Conservation (phyloP, 2,888 invertebrate genomes). For the Erannis defoliaria region DNA sequence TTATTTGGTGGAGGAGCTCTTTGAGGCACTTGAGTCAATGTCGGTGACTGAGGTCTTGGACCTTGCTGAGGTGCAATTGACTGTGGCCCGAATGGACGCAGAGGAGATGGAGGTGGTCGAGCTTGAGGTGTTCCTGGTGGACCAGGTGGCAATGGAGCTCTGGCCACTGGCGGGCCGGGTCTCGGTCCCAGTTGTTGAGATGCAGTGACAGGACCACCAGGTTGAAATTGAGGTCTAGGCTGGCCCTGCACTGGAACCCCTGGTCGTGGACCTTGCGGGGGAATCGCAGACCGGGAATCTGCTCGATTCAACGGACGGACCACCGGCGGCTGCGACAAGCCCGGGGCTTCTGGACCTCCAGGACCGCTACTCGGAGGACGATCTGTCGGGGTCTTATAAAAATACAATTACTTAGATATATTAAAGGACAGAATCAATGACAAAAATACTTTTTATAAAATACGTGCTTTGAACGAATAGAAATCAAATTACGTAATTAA, state of each 20-base stretch:
- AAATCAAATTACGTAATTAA: conserved; percentile 24
- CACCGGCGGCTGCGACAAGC: conserved; percentile 62
- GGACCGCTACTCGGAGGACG: conserved; percentile 67
- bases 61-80: conserved; percentile 71
- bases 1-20: conserved; percentile 81
- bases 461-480: conserved; percentile 10
- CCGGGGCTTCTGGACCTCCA: conserved; percentile 59
- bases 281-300: conserved; percentile 75
- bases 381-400: conserved; percentile 73
- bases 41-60: conserved; percentile 68
- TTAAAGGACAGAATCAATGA: background rate
- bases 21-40: conserved; percentile 64
- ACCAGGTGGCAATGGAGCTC: conserved; percentile 65
- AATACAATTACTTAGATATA: conserved; percentile 13
- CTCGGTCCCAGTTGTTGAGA: conserved; percentile 71
- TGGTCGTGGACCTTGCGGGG: conserved; percentile 67
- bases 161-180: conserved; percentile 62
- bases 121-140: conserved; percentile 66
- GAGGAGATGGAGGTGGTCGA: conserved; percentile 66
- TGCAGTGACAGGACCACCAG: conserved; percentile 75
- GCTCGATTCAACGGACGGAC: conserved; percentile 72
- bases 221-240: conserved; percentile 76
- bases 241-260: conserved; percentile 62
- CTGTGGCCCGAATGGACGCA: conserved; percentile 73
- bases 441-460: conserved; percentile 1